Conservation (phyloP, 2,113 vertebrate species). For the Pterocles burchelli region DNA sequence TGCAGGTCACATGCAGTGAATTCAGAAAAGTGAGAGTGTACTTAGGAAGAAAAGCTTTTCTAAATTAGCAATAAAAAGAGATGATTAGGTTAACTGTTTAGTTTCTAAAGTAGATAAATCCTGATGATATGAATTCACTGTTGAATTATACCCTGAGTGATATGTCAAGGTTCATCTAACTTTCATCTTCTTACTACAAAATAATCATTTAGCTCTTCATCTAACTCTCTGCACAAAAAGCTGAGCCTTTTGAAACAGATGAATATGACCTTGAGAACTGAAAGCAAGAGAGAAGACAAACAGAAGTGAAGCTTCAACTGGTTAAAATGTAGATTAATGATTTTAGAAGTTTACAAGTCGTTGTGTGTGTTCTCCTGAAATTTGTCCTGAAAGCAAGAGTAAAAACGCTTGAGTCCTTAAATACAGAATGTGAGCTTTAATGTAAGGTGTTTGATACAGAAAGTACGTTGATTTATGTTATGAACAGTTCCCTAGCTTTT, state of each 20-base stretch:
- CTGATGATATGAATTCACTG: slow-evolving; percentile 66
- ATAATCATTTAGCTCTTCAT: slow-evolving; percentile 65
- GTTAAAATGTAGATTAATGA: slow-evolving; percentile 70
- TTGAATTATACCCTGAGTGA: slow-evolving; percentile 62
- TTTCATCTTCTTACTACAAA: slow-evolving; percentile 71
- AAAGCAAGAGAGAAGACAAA: slow-evolving; percentile 41
- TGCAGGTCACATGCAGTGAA: slow-evolving; percentile 78
- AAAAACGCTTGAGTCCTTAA: slow-evolving; percentile 14
- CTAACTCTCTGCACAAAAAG: slow-evolving; percentile 37
- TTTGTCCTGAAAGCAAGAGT: slow-evolving; percentile 49
- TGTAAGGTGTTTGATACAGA: slow-evolving; percentile 3
- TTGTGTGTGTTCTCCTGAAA: slow-evolving; percentile 51
- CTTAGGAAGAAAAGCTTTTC: slow-evolving; percentile 69
- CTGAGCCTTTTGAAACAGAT: slow-evolving; percentile 33
- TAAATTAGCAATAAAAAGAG: slow-evolving; percentile 81
- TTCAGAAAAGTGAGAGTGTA: slow-evolving; percentile 79
- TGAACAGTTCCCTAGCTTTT: slow-evolving; percentile 33
- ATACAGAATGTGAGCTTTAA: slow-evolving; percentile 49
- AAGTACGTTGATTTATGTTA: slow-evolving; percentile 47
- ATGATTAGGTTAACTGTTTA: slow-evolving; percentile 81
- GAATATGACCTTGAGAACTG: slow-evolving; percentile 67
- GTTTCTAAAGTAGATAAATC: slow-evolving; percentile 77
- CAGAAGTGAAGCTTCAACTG: slow-evolving; percentile 35
- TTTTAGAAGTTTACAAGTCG: slow-evolving; percentile 65
- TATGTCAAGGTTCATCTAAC: slow-evolving; percentile 76